Base-by-base conservation (phyloP, 2,113 vertebrate genomes). In the Arenaria interpres region DNA sequence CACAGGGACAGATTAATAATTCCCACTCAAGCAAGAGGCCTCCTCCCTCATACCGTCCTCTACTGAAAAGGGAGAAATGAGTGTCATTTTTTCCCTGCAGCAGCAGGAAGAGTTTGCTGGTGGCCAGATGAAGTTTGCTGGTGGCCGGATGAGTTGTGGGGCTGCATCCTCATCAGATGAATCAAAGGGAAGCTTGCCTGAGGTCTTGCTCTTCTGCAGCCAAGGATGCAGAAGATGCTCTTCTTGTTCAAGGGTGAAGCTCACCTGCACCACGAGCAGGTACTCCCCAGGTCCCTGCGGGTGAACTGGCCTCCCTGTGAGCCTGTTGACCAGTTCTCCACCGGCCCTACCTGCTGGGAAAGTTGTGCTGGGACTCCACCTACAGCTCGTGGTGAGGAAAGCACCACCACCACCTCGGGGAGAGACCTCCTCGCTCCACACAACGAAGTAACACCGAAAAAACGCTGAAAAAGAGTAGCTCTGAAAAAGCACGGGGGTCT, bases 401-500 rank as follows among this genome's bases (percentile, higher is more conserved):
- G 17, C 37, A 54, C 8, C 14, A 24, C 8, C 14, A 24, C 23
- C 8, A 13, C 9, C 35, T 41, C 28, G 5, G 67, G 19, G 19
- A 46, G 24, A 2, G 1, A 33, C 12, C 37, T 50, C 37, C 80
- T 68, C 1, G 3, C 62, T 39, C n/a, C 57, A 27, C 1, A 10
- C 8, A 6, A 19, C 7, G 14, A 12, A 63, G 43, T 1, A 12
- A 28, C 51, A 22, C 48, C 23, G 48, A 48, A 48, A 48, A 48
- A 48, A 5, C 46, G 22, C 46, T 48, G 46, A 22, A 22, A 48
- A 48, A 48, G 22, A 48, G 46, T 53, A 28, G 27, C 51, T 51
- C 50, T 28, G 51, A 17, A 54, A 56, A 46, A 56, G 35, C 32
- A 41, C 0, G 0, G 0, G 10, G 35, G 21, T 11, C 43, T 37